These are phyloP conservation scores for Gymnopithys bicolor DNA, from an alignment of 2,797 vertebrate genomes.

Conservation along the genomic window DNA sequence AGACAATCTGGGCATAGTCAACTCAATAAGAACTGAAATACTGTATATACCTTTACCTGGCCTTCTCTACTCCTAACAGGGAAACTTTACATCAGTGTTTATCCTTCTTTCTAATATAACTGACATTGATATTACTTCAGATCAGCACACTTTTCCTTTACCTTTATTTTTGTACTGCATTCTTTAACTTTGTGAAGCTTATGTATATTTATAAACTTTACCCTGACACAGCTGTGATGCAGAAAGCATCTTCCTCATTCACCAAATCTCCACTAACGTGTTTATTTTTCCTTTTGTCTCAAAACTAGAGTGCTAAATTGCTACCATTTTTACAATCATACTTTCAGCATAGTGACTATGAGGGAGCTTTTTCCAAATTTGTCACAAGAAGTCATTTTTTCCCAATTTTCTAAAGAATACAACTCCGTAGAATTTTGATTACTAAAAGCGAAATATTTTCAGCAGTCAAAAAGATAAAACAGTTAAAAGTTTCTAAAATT, in stretches of 20 bases:
- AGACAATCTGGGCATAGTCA: not conserved
- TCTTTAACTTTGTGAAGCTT: not conserved
- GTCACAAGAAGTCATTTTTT: not conserved
- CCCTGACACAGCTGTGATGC: not conserved
- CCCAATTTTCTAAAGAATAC: not conserved
- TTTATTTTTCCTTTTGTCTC: not conserved
- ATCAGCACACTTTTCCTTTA: not conserved
- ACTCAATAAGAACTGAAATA: not conserved
- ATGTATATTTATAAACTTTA: not conserved
- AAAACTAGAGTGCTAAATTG: not conserved
- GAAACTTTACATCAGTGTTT: not conserved
- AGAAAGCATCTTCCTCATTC: not conserved
- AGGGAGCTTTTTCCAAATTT: not conserved
- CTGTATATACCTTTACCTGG: not conserved
- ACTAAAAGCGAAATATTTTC: not conserved
- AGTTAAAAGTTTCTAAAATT: not conserved
- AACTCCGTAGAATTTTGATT: not conserved
- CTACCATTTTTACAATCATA: not conserved
- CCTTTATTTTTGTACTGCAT: not conserved
- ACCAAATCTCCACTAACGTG: not conserved
- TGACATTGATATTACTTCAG: not conserved
- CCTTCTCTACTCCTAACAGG: not conserved
- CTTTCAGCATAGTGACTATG: fast-evolving
- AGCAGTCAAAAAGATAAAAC: not conserved
- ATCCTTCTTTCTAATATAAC: not conserved